Conservation (phyloP, 2,888 invertebrate genomes). For the Drosophila ustulata region DNA sequence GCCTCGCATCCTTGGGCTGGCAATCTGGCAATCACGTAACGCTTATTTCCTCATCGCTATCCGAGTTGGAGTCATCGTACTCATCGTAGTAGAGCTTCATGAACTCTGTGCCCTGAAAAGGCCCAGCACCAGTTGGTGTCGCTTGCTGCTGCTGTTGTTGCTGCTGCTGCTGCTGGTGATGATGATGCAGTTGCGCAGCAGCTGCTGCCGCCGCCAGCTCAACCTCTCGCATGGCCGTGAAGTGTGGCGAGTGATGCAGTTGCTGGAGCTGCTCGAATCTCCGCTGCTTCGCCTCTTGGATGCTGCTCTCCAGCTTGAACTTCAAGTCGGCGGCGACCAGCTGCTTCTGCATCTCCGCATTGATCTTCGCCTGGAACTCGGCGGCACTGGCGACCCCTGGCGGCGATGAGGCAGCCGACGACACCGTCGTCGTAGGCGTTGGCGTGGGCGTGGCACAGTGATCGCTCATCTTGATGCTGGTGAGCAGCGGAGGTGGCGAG, state of each 20-base stretch:
- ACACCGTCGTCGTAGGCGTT: conserved; percentile 63
- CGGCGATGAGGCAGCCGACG: conserved; percentile 78
- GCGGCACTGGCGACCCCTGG: conserved; percentile 63
- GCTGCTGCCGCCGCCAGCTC: conserved; percentile 70
- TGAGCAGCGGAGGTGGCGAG: conserved; percentile 81
- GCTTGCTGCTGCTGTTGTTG: conserved; percentile 70
- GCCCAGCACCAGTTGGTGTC: conserved; percentile 44
- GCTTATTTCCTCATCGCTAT: conserved; percentile 93
- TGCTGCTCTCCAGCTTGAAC: conserved; percentile 82
- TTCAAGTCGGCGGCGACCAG: conserved; percentile 83
- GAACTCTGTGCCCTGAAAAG: conserved; percentile 81
- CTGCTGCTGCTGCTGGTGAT: conserved; percentile 79
- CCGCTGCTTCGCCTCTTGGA: conserved; percentile 81
- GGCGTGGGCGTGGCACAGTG: conserved; percentile 75
- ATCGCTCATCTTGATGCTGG: conserved; percentile 72
- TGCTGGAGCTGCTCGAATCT: conserved; percentile 75
- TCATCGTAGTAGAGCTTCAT: conserved; percentile 85
- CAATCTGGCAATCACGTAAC: conserved; percentile 90
- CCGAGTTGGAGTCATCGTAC: conserved; percentile 87
- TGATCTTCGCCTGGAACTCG: conserved; percentile 84
- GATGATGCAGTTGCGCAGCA: conserved; percentile 79
- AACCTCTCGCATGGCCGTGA: conserved; percentile 72
- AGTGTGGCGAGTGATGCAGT: conserved; percentile 71
- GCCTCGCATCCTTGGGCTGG: background rate
- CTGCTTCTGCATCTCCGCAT: conserved; percentile 84